Evolutionary conservation across 2,888 invertebrate genomes (phyloP), one percentile per base, ranked within the genome.

Genomic region (Eucriotettix oculatus): DNA sequence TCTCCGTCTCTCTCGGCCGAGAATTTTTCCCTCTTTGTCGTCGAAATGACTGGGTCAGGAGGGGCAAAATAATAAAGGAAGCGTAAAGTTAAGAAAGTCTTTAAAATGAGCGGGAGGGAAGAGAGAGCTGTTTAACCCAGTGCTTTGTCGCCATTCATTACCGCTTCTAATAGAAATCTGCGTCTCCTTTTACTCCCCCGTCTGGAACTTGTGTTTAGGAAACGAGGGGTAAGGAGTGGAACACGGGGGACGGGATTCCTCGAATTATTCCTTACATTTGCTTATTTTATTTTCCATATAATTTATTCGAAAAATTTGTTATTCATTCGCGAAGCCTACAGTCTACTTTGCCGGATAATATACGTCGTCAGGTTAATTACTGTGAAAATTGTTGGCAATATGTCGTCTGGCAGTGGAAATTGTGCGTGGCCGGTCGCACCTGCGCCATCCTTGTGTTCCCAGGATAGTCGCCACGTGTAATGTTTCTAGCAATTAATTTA

Each of bases 71-170:
- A 63, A 61, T 61, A 63, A 63, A 62, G 57, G 57, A 59, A 57
- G 57, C 52, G 43, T 43, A 29, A 61, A 61, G 55, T 61, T 61
- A 61, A 60, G 62, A 63, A 62, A 62, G 60, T 60, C 59, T 60
- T 61, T 60, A 52, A 61, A 62, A 58, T 48, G 58, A 57, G 57
- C 16, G 60, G 16, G 60, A 60, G 55, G 54, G 56, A 56, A 42
- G 44, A 58, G 60, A 60, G 54, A 44, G 55, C 48, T 44, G 58
- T 57, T 63, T 62, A 63, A 62, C 60, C 62, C 57, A 54, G 59
- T 63, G 60, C 61, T 58, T 63, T 63, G 63, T 63, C 63, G 60
- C 62, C 60, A 63, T 63, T 63, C 63, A 63, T 63, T 63, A 62
- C 60, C 16, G 56, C 56, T 57, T 53, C 60, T 62, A 62, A 62